Evolutionary conservation across 2,888 invertebrate species (phyloP), one percentile per base, ranked within the genome.

Genomic region (Ferrisia virgata): DNA sequence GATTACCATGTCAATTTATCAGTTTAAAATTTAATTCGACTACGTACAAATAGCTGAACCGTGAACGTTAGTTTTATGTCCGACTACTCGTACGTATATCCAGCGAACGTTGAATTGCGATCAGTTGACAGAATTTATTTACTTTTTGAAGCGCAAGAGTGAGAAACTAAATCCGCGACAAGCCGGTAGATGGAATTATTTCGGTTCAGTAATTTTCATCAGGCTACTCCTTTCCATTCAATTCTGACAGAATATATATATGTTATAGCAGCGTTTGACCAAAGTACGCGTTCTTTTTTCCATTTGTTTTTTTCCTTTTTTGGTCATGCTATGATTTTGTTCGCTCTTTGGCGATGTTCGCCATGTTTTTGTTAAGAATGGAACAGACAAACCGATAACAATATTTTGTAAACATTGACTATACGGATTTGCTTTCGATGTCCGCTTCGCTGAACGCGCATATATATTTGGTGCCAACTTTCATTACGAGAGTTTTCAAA

Each of bases 101-200:
- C n/a, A n/a, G n/a, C 15, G 64, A 28, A 64, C 15, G 64, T 64
- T 64, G 64, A 64, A 64, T 64, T n/a, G 28, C 64, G 64, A 64
- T 28, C 64, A 64, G 64, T 64, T 31, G 64, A 64, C 64, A 64
- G 64, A 64, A 64, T 64, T 64, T 64, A 64, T 64, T 64, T 64
- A 64, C 64, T 64, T 64, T 64, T 64, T 64, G 64, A 64, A 25
- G 28, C 64, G 28, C 64, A 64, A 64, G n/a, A n/a, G 64, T 64
- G 64, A 64, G 64, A 64, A 64, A 64, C 64, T 64, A 64, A 64
- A 64, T 64, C 64, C 64, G 64, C 64, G 64, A 64, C 64, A 64
- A 64, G 28, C 64, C 64, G 64, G 64, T 28, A 64, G 64, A 64
- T 64, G 31, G 64, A 64, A 64, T 64, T 64, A 64, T 64, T 31